phyloP scores from a whole-genome alignment of 1,140 invertebrate genomes.

The Tigriopus japonicus region DNA sequence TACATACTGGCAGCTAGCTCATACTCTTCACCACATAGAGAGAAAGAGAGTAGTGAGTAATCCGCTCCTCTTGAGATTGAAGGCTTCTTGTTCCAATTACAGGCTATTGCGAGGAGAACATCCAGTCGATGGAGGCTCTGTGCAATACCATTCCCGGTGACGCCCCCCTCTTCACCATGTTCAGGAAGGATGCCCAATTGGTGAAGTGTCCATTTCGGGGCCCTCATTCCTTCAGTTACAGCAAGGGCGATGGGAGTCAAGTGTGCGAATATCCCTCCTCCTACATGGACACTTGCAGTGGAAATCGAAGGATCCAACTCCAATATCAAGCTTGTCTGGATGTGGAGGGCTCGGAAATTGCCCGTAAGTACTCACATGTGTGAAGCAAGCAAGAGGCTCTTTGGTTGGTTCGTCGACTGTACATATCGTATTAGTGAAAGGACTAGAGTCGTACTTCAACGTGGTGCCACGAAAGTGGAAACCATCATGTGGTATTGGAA shows the following conservation, averaged over 20 bases:
- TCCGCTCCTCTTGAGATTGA: too few relatives aligned
- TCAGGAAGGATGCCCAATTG: constrained; percentile 46
- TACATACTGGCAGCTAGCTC: neutral
- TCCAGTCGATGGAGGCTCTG: constrained; percentile 24
- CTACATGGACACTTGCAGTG: constrained; percentile 57
- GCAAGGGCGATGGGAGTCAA: constrained; percentile 43
- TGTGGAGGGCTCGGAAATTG: constrained; percentile 46
- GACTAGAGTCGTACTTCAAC: too few relatives aligned
- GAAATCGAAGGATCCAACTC: constrained; percentile 54
- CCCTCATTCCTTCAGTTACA: constrained; percentile 65
- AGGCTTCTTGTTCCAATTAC: neutral
- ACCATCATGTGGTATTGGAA: too few relatives aligned
- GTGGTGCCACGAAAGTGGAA: too few relatives aligned
- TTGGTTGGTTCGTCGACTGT: too few relatives aligned
- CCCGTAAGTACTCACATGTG: constrained; percentile 23
- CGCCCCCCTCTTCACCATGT: constrained; percentile 67
- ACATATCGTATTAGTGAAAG: too few relatives aligned
- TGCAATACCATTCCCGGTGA: constrained; percentile 70
- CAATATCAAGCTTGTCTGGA: constrained; percentile 81
- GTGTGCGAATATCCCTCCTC: constrained; percentile 47
- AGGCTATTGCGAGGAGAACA: constrained; percentile 10
- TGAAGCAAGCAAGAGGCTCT: too few relatives aligned
- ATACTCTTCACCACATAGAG: neutral
- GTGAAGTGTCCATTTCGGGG: constrained; percentile 29
- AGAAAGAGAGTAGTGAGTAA: too few relatives aligned